Evolutionary conservation across 2,888 invertebrate species (phyloP).

Genomic region (Diarsia mendica): DNA sequence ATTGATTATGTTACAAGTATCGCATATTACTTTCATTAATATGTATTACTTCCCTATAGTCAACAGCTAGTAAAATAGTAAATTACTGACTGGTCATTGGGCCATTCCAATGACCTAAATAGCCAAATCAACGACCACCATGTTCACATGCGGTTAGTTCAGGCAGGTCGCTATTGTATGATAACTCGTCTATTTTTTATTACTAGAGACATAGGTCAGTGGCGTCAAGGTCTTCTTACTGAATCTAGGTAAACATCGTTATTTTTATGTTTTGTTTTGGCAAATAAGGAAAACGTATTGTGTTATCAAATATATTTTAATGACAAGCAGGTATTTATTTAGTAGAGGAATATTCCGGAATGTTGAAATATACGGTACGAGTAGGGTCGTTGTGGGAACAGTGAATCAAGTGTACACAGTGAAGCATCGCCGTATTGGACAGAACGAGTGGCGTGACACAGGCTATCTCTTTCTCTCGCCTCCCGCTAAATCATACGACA

Average conservation of each 20-base stretch:
- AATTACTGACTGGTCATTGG: neutral
- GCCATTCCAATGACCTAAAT: neutral
- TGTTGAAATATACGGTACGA: no score
- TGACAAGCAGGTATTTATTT: neutral
- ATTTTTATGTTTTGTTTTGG: slow-evolving; percentile 19
- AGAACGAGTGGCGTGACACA: no score
- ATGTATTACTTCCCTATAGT: no score
- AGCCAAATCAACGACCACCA: neutral
- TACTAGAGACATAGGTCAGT: slow-evolving; percentile 14
- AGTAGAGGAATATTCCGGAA: neutral
- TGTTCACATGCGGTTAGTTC: neutral
- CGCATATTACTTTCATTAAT: no score
- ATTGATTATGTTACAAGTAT: no score
- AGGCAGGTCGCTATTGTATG: slow-evolving; percentile 29
- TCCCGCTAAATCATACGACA: no score
- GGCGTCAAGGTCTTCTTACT: slow-evolving; percentile 24
- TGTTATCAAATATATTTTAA: neutral
- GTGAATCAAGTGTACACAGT: no score
- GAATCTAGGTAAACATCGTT: slow-evolving; percentile 38
- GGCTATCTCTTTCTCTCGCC: no score
- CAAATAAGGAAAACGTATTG: slow-evolving; percentile 26
- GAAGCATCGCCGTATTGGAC: no score
- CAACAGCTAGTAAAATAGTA: neutral
- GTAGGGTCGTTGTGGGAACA: no score
- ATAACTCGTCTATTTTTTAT: slow-evolving; percentile 14